Conservation (phyloP, 1,140 invertebrate genomes). For the Heliconius melpomene region DNA sequence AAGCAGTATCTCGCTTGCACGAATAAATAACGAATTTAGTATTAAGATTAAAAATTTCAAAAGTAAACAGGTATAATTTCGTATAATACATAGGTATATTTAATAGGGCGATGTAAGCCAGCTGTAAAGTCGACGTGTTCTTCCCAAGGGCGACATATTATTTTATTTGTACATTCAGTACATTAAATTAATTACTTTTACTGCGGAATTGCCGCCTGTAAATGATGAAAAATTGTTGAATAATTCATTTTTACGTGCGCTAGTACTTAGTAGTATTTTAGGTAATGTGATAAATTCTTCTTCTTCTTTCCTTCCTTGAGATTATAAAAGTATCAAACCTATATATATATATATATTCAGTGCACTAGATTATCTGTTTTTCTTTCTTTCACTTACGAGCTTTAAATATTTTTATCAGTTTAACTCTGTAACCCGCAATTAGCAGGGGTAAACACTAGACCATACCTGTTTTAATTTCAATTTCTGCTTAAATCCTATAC, state of each 20-base stretch:
- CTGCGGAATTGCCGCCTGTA: constrained; percentile 6
- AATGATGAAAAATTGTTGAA: constrained; percentile 8
- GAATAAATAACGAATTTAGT: not conserved
- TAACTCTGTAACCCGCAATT: too few species aligned
- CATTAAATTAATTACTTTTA: constrained; percentile 45
- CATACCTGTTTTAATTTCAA: too few species aligned
- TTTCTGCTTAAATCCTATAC: too few species aligned
- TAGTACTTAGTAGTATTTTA: not conserved
- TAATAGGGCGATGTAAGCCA: not conserved
- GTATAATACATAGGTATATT: not conserved
- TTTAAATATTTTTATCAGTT: too few species aligned
- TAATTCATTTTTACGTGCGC: not conserved
- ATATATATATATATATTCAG: too few species aligned
- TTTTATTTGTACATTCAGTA: constrained; percentile 37
- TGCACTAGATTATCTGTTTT: too few species aligned
- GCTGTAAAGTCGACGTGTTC: not conserved
- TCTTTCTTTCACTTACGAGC: too few species aligned
- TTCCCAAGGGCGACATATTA: constrained; percentile 34
- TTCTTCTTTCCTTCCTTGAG: too few species aligned
- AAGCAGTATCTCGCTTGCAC: not conserved
- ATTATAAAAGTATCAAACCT: not conserved
- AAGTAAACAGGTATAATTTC: not conserved
- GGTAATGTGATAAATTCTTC: not conserved
- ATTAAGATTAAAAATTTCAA: not conserved
- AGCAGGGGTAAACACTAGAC: too few species aligned